A percentile compares a stretch with the other conserved stretches of the same genome.
phyloP scores from a whole-genome alignment of 2,113 vertebrate genomes.

The Neolamprologus sp. region DNA sequence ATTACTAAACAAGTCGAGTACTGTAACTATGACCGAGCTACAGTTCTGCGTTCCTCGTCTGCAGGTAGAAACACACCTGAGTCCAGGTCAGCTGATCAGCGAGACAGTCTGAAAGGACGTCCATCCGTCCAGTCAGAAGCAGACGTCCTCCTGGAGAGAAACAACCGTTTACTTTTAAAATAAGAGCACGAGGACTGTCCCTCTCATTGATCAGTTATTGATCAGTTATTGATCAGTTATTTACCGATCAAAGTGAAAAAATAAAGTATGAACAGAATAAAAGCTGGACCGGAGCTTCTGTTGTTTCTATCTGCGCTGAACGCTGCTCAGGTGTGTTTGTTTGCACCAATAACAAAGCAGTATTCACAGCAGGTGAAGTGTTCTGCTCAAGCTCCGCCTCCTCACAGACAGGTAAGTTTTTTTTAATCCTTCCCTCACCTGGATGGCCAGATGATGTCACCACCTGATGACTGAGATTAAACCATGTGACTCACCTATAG shows the following conservation, averaged over 20 bases:
- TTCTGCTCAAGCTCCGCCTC: neutral
- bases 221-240: neutral
- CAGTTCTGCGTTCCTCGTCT: neutral
- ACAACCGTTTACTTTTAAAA: neutral
- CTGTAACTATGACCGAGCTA: neutral
- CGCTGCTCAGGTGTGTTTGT: neutral
- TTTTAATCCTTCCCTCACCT: neutral
- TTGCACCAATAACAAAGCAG: neutral
- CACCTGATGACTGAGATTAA: neutral
- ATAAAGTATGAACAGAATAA: neutral
- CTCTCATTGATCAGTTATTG: neutral
- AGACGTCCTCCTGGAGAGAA: neutral
- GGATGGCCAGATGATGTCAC: neutral
- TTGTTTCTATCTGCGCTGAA: neutral
- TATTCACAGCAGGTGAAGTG: neutral
- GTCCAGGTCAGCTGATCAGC: conserved; percentile 5
- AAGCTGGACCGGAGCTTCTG: neutral
- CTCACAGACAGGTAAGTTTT: neutral
- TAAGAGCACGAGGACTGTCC: neutral
- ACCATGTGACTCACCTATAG: neutral
- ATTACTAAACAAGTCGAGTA: neutral
- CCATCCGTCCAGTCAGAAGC: neutral
- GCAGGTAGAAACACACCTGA: neutral
- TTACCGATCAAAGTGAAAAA: neutral
- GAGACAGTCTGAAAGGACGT: neutral